Base-by-base conservation (phyloP, 2,797 vertebrate genomes). In the Betta splendens region DNA sequence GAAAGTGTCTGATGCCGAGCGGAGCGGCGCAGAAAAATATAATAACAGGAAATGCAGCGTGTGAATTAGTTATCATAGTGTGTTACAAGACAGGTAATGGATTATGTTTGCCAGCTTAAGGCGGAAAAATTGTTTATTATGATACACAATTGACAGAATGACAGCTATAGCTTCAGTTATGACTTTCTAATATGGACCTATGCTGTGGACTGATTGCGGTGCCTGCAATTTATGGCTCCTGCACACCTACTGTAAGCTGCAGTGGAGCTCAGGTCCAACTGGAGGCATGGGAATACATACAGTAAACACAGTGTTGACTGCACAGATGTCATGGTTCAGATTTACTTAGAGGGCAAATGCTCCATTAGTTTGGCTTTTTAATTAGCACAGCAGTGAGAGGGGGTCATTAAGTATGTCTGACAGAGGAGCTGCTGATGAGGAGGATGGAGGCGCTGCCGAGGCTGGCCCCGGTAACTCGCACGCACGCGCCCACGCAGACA, bases 361-460 rank as follows among this genome's bases (percentile, higher is more conserved):
- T 88, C 88, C 87, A 92, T 91, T 91, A 92, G 89, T 82, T 80
- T 45, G 79, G 82, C 76, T 90, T 91, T 89, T 92, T 92, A 92
- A 92, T 93, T 91, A 91, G 91, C 83, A 73, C 85, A 85, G 86
- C 88, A 87, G 86, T 89, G 85, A 82, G 86, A 79, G 85, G 81
- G 82, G 88, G 86, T 90, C 87, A 91, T 92, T 92, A 92, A 88
- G 85, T 81, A 82, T 84, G 87, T 83, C 87, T 88, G 90, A 91
- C 87, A 85, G 81, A 85, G 74, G 72, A 80, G 68, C 80, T 89
- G 88, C 89, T 90, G 89, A 91, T 90, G 88, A 86, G 75, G 78
- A 81, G 81, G 79, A 76, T 73, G 76, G 75, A 87, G 75, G 77
- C 80, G 54, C 78, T 77, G 82, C 79, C 85, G 84, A 86, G 77